These are phyloP conservation scores for Drosophila fungiperda DNA, from an alignment of 2,888 invertebrate species.

Conservation along the genomic window DNA sequence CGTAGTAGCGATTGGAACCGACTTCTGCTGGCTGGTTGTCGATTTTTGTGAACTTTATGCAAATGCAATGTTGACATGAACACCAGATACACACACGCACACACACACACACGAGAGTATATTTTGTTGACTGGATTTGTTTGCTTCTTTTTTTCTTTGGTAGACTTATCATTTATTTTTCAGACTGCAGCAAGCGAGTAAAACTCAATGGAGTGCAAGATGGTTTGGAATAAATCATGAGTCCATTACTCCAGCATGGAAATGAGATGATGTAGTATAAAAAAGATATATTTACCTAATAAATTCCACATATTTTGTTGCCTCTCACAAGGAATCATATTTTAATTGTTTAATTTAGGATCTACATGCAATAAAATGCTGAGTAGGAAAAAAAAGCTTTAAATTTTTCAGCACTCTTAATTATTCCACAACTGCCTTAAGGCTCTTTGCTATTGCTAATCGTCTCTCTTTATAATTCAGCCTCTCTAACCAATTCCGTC, in stretches of 20 bases:
- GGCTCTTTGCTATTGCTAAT: slow-evolving; percentile 6
- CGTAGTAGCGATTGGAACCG: slow-evolving; percentile 36
- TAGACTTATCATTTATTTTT: slow-evolving; percentile 54
- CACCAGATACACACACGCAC: slow-evolving; percentile 20
- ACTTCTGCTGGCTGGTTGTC: slow-evolving; percentile 26
- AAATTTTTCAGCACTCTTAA: background rate
- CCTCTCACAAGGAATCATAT: background rate
- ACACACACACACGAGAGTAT: slow-evolving; percentile 8
- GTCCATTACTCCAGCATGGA: slow-evolving; percentile 30
- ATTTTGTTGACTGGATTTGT: slow-evolving; percentile 34
- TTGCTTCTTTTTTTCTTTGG: slow-evolving; percentile 4
- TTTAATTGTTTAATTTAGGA: background rate
- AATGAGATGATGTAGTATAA: slow-evolving; percentile 16
- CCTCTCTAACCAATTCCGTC: slow-evolving; percentile 4
- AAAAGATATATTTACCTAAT: background rate
- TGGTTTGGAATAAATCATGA: slow-evolving; percentile 39
- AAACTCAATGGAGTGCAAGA: slow-evolving; percentile 47
- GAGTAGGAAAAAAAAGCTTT: background rate
- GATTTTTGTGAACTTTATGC: slow-evolving; percentile 72
- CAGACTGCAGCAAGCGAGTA: slow-evolving; percentile 28
- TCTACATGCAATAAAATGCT: background rate
- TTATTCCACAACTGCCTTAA: background rate
- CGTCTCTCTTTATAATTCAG: slow-evolving; percentile 12
- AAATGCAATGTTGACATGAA: slow-evolving; percentile 71
- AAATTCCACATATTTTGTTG: background rate